These are phyloP conservation scores for Toxonevra muliebris DNA, from an alignment of 2,888 invertebrate species.

Conservation along the genomic window DNA sequence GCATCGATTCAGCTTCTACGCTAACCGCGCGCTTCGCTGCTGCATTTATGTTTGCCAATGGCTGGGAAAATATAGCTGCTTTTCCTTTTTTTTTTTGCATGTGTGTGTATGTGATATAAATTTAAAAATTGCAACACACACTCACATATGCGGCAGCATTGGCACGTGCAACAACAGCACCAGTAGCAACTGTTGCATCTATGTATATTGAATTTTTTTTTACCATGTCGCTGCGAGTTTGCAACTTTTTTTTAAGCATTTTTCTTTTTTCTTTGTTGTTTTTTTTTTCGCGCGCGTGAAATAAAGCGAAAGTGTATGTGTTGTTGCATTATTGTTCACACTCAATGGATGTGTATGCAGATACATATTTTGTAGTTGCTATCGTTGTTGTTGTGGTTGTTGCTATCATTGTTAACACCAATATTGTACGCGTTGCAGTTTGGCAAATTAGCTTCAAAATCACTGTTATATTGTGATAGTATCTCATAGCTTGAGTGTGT, in stretches of 20 bases:
- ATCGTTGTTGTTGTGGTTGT: slow-evolving; percentile 18
- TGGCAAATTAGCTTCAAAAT: slow-evolving; percentile 23
- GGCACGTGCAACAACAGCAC: not conserved
- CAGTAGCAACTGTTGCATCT: slow-evolving; percentile 29
- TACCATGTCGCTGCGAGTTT: slow-evolving; percentile 30
- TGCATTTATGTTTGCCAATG: not conserved
- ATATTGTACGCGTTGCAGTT: slow-evolving; percentile 46
- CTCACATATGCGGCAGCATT: not conserved
- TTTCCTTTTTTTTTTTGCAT: slow-evolving; percentile 7
- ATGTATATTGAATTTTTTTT: slow-evolving; percentile 12
- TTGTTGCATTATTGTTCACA: slow-evolving; percentile 40
- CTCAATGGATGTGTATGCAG: slow-evolving; percentile 28
- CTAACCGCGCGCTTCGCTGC: not conserved
- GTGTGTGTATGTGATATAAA: not conserved
- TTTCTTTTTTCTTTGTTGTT: slow-evolving; percentile 33
- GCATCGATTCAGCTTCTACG: not conserved
- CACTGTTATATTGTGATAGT: slow-evolving; percentile 47
- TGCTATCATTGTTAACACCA: slow-evolving; percentile 35
- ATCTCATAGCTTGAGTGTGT: not conserved
- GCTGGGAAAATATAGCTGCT: slow-evolving; percentile 8
- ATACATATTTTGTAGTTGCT: slow-evolving; percentile 1
- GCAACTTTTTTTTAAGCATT: slow-evolving; percentile 22
- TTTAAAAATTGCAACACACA: slow-evolving; percentile 12
- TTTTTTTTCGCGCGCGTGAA: slow-evolving; percentile 46
- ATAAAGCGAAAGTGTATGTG: slow-evolving; percentile 57